Evolutionary conservation across 2,888 invertebrate genomes (phyloP), one percentile per base, ranked within the genome.

Genomic region (Rhyacophila evoluta): DNA sequence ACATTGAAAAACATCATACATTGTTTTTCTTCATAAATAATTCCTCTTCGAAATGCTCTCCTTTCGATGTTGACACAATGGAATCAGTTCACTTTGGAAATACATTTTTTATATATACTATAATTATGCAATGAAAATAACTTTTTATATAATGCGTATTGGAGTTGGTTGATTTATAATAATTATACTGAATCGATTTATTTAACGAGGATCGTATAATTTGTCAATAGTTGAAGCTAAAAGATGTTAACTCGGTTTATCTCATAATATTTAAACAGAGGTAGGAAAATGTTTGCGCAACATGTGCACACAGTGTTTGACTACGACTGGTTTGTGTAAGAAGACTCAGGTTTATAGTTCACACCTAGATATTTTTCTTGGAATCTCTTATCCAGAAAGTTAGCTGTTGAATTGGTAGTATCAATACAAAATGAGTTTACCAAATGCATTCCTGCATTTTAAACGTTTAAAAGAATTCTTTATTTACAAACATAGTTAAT

Each of bases 351-450:
- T 41, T 28, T 27, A 25, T 36, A 38, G 69, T 74, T 74, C 74
- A 74, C 78, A 78, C 78, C 69, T 74, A 33, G 29, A 33, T 36
- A 75, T 28, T 78, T 69, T 78, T 78, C 78, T 37, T 11, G 41
- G 78, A 78, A 78, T 55, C 15, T 55, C 25, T 25, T 55, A 55
- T 55, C 55, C 55, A 55, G 55, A 55, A 55, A 55, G 55, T 25
- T 25, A 55, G 55, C 19, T 0, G 19, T 55, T 19, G 55, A 55
- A 25, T 55, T 55, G 55, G 55, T 55, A 55, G 55, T 15, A 55
- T 19, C 10, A 55, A 55, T 55, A 55, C 19, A 12, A 41, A 6
- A 1, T 55, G 71, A 76, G 76, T 76, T 71, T 76, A 19, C 36
- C 55, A 25, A 19, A 29, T 28, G 37, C 70, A 75, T 75, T 75